phyloP scores from a whole-genome alignment of 1,140 invertebrate genomes.

The Chironomus striatipennis region DNA sequence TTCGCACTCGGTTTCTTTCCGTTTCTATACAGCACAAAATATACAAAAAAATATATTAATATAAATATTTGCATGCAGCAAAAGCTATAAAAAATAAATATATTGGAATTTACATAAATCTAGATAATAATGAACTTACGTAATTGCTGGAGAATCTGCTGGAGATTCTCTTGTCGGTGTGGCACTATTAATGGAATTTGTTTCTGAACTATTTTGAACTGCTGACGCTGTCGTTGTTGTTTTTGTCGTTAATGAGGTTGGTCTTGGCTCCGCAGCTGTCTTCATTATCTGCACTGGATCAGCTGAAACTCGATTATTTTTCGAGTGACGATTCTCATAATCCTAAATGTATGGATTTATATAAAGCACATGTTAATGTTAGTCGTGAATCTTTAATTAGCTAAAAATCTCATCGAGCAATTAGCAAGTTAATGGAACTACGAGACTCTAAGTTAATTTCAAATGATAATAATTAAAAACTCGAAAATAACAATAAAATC shows the following conservation, averaged over 20 bases:
- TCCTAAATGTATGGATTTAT: conserved; percentile 1
- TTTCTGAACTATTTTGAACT: conserved; percentile 34
- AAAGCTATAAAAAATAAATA: not conserved
- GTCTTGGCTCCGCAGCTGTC: not conserved
- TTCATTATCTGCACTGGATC: not conserved
- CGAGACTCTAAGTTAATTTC: not conserved
- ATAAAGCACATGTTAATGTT: not conserved
- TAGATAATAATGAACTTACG: conserved; percentile 44
- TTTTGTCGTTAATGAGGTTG: conserved; percentile 30
- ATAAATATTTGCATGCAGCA: conserved; percentile 25
- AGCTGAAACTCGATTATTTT: not conserved
- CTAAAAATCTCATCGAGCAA: not conserved
- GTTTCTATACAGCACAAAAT: conserved; percentile 44
- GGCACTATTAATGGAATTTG: conserved; percentile 31
- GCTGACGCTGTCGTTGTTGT: conserved; percentile 36
- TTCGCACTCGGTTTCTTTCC: conserved; percentile 43
- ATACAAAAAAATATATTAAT: conserved; percentile 30
- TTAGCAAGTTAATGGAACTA: not conserved
- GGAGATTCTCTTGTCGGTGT: conserved; percentile 25
- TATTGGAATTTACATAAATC: conserved; percentile 29
- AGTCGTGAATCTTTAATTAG: not conserved
- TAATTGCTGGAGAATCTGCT: conserved; percentile 26
- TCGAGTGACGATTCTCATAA: conserved; percentile 15
- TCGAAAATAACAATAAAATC: not conserved
- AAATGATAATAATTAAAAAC: not conserved